Base-by-base conservation (phyloP, 2,797 vertebrate species). In the Orientallactaga sibirica region DNA sequence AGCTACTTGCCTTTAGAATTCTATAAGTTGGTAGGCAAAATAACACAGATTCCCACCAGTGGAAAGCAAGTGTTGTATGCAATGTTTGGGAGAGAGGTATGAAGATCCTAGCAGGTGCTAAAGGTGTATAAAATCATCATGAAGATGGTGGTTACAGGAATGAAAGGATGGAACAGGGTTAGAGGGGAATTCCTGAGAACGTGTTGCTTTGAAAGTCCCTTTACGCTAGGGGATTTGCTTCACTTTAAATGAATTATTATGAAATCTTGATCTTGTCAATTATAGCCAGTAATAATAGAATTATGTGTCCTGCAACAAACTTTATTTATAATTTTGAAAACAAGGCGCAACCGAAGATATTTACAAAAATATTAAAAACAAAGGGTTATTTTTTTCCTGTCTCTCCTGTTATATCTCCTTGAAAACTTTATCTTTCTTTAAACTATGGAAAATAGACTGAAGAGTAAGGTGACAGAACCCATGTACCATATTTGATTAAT, bases 401-500 rank as follows among this genome's bases (percentile, higher is more conserved):
- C 66, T 66, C 62, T 91, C 92, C 29, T 90, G n/a, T 80, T 29
- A 43, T 89, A 81, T 64, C 66, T 94, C 58, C 78, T 76, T 81
- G 52, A 91, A 81, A 22, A n/a, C 64, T 94, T 76, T 83, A 80
- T 94, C 94, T 70, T 87, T 61, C 52, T 96, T 96, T 94, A 79
- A 92, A 52, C 22, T 74, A 8, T 52, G 89, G 61, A 74, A 96
- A 84, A 91, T 90, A 89, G 66, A 95, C 84, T 94, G 92, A 94
- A 95, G 93, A 86, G 58, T 92, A 92, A 94, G 81, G 52, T 87
- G 88, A 90, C 78, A 95, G 89, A 88, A 91, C 58, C 81, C 79
- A 92, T 78, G 29, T 93, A 92, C 58, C 52, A 1, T 94, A 93
- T 95, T 96, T 95, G 62, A 71, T 93, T 94, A 92, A 75, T 93